Evolutionary conservation across 2,113 vertebrate genomes (phyloP), one percentile per base, ranked within the genome.

Genomic region (Cathartes aura): DNA sequence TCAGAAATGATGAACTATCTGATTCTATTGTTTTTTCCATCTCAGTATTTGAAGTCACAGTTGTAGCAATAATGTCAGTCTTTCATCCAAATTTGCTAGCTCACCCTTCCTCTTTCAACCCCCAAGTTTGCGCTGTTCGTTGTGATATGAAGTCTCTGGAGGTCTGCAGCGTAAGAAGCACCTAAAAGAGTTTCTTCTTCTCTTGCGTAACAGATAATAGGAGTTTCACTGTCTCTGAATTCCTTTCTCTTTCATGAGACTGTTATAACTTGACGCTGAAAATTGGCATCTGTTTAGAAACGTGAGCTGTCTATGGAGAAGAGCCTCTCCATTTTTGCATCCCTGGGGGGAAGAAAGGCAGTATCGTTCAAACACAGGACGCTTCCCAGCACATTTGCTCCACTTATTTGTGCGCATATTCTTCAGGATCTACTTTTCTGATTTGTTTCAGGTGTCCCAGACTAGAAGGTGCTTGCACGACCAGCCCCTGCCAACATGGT

Each of bases 401-500:
- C 27, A 3, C 14, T 56, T 47, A 6, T 67, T 34, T 40, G 4
- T 47, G 29, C 8, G 0, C 8, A 22, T 2, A 1, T 73, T 32
- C 66, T 82, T 96, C 76, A 82, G 15, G 64, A n/a, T 9, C 64
- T 20, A 5, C 32, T 74, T 26, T 36, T 94, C 78, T 71, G n/a
- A 17, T 97, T 94, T 67, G 12, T 98, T 98, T 68, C 91, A 99
- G 99, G 81, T 99, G 99, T 84, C 99, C 99, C 55, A 98, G 99
- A 94, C 98, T 99, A 42, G 99, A 99, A 98, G 99, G 99, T 3
- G 99, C 98, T 45, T 99, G 99, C 96, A 94, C 96, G 1, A 91
- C 98, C 58, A 99, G 83, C 95, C 99, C 99, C 80, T 99, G 99
- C 96, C 99, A 99, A 64, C 99, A 99, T 1, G 99, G 99, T 23